Conservation (phyloP, 2,888 invertebrate species). For the Steinernema scapterisci region DNA sequence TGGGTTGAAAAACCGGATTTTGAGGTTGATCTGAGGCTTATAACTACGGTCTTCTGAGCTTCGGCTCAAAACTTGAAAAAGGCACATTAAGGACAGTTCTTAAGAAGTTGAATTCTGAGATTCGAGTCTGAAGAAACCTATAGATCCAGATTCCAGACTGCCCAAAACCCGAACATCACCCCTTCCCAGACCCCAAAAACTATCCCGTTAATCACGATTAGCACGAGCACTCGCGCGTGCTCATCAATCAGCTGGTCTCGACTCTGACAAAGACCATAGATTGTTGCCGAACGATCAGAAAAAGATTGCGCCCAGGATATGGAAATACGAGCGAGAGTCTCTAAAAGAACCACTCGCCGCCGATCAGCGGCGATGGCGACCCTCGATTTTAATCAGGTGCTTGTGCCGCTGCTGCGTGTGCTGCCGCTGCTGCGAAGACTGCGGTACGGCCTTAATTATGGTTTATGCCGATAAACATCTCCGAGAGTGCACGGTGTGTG, state of each 20-base stretch:
- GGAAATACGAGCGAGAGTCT: conserved; percentile 4
- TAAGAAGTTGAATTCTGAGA: too few species aligned
- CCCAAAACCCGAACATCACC: not conserved
- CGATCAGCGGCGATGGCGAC: not conserved
- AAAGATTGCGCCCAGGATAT: conserved; percentile 27
- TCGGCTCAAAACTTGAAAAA: too few species aligned
- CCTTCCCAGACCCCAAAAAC: not conserved
- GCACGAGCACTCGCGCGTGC: conserved; percentile 11
- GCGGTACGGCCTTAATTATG: conserved; percentile 30
- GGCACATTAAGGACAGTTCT: too few species aligned
- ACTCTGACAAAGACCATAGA: conserved; percentile 25
- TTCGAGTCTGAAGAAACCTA: too few species aligned
- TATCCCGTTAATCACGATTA: not conserved
- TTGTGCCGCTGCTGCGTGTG: conserved; percentile 11
- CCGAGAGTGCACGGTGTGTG: conserved; percentile 16
- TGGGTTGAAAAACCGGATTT: too few species aligned
- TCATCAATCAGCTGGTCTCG: conserved; percentile 31
- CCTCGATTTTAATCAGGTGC: conserved; percentile 24
- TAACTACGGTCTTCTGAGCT: too few species aligned
- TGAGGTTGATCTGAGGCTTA: too few species aligned
- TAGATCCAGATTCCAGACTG: not conserved
- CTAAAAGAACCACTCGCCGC: conserved; percentile 17
- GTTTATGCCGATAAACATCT: conserved; percentile 31
- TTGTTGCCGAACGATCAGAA: conserved; percentile 19
- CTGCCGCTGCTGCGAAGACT: too few species aligned